These are phyloP conservation scores for Rhizoglyphus robini DNA, from an alignment of 1,140 invertebrate genomes.

Conservation along the genomic window DNA sequence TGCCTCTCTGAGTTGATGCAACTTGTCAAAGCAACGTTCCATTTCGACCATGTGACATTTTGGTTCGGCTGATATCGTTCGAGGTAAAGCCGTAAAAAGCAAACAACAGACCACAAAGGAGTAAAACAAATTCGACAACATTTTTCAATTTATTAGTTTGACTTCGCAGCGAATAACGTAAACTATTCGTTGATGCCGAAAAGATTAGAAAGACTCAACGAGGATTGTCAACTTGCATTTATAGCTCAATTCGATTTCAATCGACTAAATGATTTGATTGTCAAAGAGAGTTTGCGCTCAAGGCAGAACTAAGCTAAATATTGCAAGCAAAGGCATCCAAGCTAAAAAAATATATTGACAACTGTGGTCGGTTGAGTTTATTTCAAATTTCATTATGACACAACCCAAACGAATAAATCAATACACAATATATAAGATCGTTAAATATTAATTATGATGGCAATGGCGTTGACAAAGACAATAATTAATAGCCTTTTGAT, in stretches of 20 bases:
- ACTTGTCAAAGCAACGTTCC: constrained; percentile 12
- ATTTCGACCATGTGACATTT: constrained; percentile 9
- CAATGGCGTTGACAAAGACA: too few relatives aligned
- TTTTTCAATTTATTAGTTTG: neutral
- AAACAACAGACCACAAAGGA: neutral
- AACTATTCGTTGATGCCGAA: neutral
- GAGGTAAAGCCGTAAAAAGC: neutral
- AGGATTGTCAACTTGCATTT: neutral
- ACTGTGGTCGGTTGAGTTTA: too few relatives aligned
- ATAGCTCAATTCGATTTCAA: neutral
- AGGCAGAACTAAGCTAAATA: too few relatives aligned
- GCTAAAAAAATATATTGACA: too few relatives aligned
- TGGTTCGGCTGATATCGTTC: neutral
- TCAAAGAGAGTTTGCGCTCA: too few relatives aligned
- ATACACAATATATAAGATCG: too few relatives aligned
- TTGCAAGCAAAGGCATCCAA: too few relatives aligned
- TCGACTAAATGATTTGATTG: too few relatives aligned
- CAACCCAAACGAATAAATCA: too few relatives aligned
- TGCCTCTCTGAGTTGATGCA: neutral
- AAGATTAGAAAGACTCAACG: neutral
- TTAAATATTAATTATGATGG: too few relatives aligned
- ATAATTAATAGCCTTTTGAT: too few relatives aligned
- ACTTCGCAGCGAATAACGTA: neutral
- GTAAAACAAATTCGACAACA: neutral
- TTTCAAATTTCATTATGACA: too few relatives aligned